Percentiles rank a stretch among this genome's conserved stretches.
Evolutionary conservation across 2,113 vertebrate species (phyloP).

Genomic region (Cariama cristata): DNA sequence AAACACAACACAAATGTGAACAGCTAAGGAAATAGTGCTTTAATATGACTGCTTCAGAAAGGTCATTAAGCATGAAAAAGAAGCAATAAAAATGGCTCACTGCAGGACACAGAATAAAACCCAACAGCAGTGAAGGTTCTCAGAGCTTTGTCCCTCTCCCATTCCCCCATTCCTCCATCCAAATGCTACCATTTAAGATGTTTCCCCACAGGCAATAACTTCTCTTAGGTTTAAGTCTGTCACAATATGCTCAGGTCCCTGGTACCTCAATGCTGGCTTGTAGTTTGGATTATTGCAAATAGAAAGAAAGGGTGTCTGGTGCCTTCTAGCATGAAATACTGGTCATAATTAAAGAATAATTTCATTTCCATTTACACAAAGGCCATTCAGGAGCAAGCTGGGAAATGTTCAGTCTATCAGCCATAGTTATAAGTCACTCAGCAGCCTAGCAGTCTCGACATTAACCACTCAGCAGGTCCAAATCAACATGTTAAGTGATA

Average conservation of each 20-base stretch:
- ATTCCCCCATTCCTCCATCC: not conserved
- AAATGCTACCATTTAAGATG: not conserved
- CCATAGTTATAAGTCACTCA: not conserved
- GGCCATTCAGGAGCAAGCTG: not conserved
- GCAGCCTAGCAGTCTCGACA: not conserved
- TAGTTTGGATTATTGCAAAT: not conserved
- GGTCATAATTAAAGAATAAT: conserved; percentile 19
- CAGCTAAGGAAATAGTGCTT: not conserved
- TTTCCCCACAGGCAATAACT: not conserved
- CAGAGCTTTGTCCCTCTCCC: not conserved
- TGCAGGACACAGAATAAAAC: not conserved
- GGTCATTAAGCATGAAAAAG: not conserved
- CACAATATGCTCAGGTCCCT: fast-evolving
- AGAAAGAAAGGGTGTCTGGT: not conserved
- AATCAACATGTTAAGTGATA: not conserved
- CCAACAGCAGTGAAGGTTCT: not conserved
- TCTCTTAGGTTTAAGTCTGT: not conserved
- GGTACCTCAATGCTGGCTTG: not conserved
- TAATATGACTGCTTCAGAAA: not conserved
- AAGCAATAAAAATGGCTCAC: not conserved
- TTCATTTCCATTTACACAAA: not conserved
- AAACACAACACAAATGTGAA: not conserved
- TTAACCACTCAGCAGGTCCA: not conserved
- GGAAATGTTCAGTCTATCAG: not conserved
- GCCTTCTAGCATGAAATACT: not conserved